Base-by-base conservation (phyloP, 2,113 vertebrate genomes). In the Amazona vittata region DNA sequence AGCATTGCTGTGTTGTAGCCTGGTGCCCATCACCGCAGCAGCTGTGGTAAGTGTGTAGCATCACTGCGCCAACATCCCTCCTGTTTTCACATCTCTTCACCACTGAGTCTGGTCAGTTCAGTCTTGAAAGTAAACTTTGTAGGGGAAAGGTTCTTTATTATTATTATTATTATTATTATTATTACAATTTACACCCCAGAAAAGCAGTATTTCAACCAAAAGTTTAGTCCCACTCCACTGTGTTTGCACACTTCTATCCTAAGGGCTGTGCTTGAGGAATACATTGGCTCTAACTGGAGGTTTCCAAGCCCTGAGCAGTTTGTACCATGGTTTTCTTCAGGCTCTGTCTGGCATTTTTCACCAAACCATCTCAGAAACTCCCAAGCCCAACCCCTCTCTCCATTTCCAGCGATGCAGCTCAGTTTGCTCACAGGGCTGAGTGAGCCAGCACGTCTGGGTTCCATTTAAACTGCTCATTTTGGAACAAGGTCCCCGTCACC, bases 391-490 rank as follows among this genome's bases (percentile, higher is more conserved):
- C 21, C 20, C 7, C 22, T 26, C 22, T 39, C 67, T 67, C 75
- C 20, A 4, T 60, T 86, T 70, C 90, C 39, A 57, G 26, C 2
- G 79, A 3, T 10, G 41, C 29, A 62, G 62, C 84, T 69, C 53
- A 0, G 1, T 52, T 57, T 59, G 52, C 86, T 39, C 37, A 0
- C 52, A n/a, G 84, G 55, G 57, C 74, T 15, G 35, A 0, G 0
- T 10, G 47, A 65, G 15, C 39, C 39, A 19, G 1, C 0, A 0
- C 0, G 0, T 11, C 7, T 4, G 5, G 11, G 19, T n/a, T 28
- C 33, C 9, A 50, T 10, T 44, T 16, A 47, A 90, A 59, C 4
- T 1, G 5, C 25, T 89, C 7, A 0, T 17, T 81, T 43, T 68
- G 83, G 69, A 83, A 29, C 57, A n/a, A 85, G 84, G 31, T 19